Evolutionary conservation across 2,113 vertebrate genomes (phyloP).

Genomic region (Deroptyus accipitrinus): DNA sequence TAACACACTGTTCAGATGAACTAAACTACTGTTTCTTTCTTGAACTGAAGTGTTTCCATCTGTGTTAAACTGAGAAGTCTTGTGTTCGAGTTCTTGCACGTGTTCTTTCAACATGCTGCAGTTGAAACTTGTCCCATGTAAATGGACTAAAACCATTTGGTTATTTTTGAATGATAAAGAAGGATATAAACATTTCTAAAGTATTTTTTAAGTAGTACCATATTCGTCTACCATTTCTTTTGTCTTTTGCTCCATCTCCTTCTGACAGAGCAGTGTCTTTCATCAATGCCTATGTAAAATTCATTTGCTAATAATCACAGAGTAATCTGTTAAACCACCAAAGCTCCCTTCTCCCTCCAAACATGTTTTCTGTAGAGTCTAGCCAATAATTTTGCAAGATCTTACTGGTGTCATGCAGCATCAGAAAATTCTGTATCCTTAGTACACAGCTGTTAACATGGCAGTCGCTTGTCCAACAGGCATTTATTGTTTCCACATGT

Average conservation of each 20-base stretch:
- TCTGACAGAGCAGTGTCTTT: neutral
- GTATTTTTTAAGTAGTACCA: neutral
- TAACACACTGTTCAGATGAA: neutral
- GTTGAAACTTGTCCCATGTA: neutral
- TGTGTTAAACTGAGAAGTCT: neutral
- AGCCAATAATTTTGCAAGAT: neutral
- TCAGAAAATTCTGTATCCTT: neutral
- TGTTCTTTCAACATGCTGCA: neutral
- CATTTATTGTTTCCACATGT: neutral
- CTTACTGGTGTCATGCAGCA: neutral
- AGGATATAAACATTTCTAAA: neutral
- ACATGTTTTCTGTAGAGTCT: neutral
- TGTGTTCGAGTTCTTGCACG: neutral
- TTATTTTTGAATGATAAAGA: neutral
- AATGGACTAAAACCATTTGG: neutral
- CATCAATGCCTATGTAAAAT: neutral
- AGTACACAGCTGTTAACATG: neutral
- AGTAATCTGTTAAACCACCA: neutral
- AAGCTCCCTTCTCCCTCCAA: neutral
- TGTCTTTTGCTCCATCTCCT: neutral
- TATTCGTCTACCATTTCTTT: neutral
- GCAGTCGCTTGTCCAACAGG: neutral
- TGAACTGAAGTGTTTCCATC: neutral
- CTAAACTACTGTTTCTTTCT: neutral
- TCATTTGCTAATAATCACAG: neutral